Evolutionary conservation across 1,140 invertebrate genomes (phyloP), one percentile per base, ranked within the genome.

Genomic region (Aphaenogaster ashmeadi): DNA sequence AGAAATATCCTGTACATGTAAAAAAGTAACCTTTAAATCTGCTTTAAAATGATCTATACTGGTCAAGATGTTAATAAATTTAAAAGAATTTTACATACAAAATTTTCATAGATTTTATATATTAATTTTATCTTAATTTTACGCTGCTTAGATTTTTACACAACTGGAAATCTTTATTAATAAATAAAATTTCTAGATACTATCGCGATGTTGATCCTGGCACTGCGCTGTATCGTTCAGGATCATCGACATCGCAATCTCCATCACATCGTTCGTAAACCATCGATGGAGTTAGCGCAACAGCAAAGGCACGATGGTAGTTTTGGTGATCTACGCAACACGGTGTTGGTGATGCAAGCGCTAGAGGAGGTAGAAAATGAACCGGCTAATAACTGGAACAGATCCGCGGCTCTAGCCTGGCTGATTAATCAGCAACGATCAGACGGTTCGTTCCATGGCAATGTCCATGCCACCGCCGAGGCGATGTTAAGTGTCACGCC

Each of bases 181-280:
- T 41, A 13, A 66, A 33, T 15, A 44, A 66, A 64, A 79, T 36
- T 74, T 79, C 0, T 92, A 97, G 98, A 98, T 90, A 98, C 98
- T 2, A 97, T 98, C 87, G 97, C 98, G 0, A 98, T 98, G 97
- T 97, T 98, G 21, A 97, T 98, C 36, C 94, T 98, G 93, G 98
- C 98, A 0, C 94, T 98, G 75, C 97, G 97, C 74, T 98, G 98
- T 94, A 97, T 98, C 79, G 97, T 98, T n/a, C 97, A 97, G 87
- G 98, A 98, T 89, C 98, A 98, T 91, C 96, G 97, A 1, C 97
- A 98, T 92, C 96, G 97, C 47, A 98, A 98, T 90, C 94, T 98
- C 44, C 97, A 97, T 86, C 97, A 98, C 91, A 98, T 98, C 90
- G 96, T 98, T 15, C 95, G 97, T 4, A 97, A 97, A 50, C 97